phyloP scores from a whole-genome alignment of 2,113 vertebrate genomes.

The Pycnonotus jocosus region DNA sequence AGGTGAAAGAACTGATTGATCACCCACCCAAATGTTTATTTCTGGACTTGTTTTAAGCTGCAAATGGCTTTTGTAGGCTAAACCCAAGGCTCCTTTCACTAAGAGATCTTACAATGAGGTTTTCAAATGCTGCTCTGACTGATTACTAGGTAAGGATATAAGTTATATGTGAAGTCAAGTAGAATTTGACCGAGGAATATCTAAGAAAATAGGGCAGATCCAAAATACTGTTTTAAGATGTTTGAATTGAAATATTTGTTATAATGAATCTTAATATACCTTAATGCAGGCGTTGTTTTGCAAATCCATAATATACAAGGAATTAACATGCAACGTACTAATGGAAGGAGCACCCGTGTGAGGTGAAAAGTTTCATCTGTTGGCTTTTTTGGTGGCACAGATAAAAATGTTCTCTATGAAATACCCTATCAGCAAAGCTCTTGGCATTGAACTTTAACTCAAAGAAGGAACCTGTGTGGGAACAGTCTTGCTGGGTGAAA shows the following conservation, averaged over 20 bases:
- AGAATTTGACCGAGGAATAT: neutral
- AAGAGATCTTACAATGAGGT: neutral
- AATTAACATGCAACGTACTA: neutral
- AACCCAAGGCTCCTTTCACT: neutral
- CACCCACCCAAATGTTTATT: neutral
- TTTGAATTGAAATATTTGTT: neutral
- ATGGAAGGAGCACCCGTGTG: neutral
- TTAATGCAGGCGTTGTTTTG: neutral
- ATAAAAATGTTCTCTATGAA: neutral
- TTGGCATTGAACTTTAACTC: neutral
- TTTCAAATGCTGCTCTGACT: neutral
- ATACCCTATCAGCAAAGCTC: neutral
- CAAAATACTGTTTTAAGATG: neutral
- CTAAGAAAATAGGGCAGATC: neutral
- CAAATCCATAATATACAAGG: neutral
- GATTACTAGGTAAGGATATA: neutral
- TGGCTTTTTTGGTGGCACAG: neutral
- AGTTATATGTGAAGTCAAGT: neutral
- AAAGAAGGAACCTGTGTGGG: neutral
- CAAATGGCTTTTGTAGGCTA: neutral
- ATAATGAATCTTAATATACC: neutral
- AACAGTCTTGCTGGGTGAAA: neutral
- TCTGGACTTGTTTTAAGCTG: neutral
- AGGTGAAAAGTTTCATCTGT: neutral
- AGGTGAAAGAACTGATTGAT: neutral